Base-by-base conservation (phyloP, 2,113 vertebrate species). In the Cranoglanis bouderius region DNA sequence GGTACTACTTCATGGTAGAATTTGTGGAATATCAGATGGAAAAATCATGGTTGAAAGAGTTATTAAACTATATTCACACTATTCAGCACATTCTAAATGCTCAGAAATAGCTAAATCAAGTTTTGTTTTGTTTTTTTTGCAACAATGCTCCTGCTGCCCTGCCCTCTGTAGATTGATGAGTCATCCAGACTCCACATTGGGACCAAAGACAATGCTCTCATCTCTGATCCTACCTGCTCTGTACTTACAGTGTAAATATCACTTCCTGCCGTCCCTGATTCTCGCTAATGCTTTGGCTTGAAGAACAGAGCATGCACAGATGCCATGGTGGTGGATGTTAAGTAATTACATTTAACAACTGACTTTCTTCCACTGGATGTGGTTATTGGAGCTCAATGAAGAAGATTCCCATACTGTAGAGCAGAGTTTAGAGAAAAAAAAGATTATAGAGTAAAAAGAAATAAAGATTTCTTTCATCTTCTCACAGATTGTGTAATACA, bases 341-440 rank as follows among this genome's bases (percentile, higher is more conserved):
- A 51, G 49, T 88, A 88, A 90, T 90, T 86, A 85, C 55, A 85
- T 88, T 43, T 85, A 87, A 90, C 51, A 87, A 90, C 85, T 61
- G 18, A 84, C 59, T 80, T 87, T 57, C 89, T 85, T 78, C 53
- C 72, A 87, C 70, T 84, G 61, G 46, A 81, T 51, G 26, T 26
- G 49, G 57, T 51, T 84, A 57, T 40, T 84, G 40, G 70, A 57
- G 61, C 49, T 82, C 40, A 65, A 4, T 26, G 65, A 67, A 51
- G 81, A 80, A 29, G 74, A 80, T 85, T 82, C 80, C 46, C 63
- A 38, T 57, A 46, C 35, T 32, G 38, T 6, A 77, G 10, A 55
- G 38, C 61, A 4, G 74, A 55, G 49, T 53, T 53, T 19, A 49
- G 12, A n/a, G 29, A n/a, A 1, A 77, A 24, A n/a, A 46, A n/a